Conservation (phyloP, 2,888 invertebrate species). For the Lochmaea capreae region DNA sequence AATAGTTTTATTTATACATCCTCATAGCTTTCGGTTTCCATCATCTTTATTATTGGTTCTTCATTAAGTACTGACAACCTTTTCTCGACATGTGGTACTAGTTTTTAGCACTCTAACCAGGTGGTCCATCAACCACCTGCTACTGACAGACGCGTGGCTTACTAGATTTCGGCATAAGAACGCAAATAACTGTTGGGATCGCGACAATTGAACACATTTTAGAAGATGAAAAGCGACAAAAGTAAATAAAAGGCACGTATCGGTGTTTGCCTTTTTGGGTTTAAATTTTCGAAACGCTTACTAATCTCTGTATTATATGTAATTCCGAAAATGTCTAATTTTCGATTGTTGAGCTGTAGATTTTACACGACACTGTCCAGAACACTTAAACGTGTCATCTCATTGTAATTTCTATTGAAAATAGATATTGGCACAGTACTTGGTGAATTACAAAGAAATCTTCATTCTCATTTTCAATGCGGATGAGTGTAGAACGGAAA, state of each 20-base stretch:
- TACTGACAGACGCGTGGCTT: slow-evolving; percentile 49
- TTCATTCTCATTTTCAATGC: too few relatives aligned
- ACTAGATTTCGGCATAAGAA: slow-evolving; percentile 39
- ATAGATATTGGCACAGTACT: too few relatives aligned
- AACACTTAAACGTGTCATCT: slow-evolving; percentile 3
- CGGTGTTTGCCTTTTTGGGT: slow-evolving; percentile 35
- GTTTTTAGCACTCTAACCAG: slow-evolving; percentile 45
- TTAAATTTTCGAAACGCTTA: slow-evolving; percentile 19
- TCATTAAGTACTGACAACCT: slow-evolving; percentile 46
- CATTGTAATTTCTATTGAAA: not conserved
- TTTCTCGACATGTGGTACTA: slow-evolving; percentile 47
- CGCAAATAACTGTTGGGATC: slow-evolving; percentile 1
- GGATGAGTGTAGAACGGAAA: too few relatives aligned
- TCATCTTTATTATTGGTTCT: slow-evolving; percentile 26
- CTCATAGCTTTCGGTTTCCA: not conserved
- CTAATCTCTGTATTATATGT: slow-evolving; percentile 26
- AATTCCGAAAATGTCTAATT: slow-evolving; percentile 31
- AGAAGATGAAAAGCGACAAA: slow-evolving; percentile 26
- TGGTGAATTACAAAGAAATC: too few relatives aligned
- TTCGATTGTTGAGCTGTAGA: slow-evolving; percentile 14
- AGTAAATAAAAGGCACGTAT: slow-evolving; percentile 40
- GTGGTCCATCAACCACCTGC: slow-evolving; percentile 50
- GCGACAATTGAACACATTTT: slow-evolving; percentile 42
- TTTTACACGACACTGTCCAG: not conserved
- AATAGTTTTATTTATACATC: not conserved